These are phyloP conservation scores for Callithrix jacchus DNA, from an alignment of 2,113 vertebrate genomes.

Conservation along the genomic window DNA sequence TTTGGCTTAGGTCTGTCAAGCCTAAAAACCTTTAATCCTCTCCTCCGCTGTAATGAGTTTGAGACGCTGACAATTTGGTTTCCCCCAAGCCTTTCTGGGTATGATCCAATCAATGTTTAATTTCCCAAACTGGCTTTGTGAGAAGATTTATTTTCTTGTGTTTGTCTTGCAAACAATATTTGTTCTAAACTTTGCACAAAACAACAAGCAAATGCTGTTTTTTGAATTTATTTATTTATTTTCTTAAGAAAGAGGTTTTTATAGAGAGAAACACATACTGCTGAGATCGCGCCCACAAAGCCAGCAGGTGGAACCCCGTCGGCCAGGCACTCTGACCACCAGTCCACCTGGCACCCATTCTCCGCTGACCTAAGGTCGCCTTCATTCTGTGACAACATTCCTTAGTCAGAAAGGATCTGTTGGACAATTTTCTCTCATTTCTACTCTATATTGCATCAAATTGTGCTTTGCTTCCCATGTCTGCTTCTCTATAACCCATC, in stretches of 20 bases:
- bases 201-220: not conserved
- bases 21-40: slow-evolving; percentile 58
- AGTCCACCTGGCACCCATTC: not conserved
- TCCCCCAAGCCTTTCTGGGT: slow-evolving; percentile 66
- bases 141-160: slow-evolving; percentile 68
- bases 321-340: fast-evolving
- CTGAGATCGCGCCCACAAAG: fast-evolving
- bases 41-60: slow-evolving; percentile 61
- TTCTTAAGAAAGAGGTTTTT: slow-evolving; percentile 2
- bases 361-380: no score
- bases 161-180: slow-evolving; percentile 70
- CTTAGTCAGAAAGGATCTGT: fast-evolving
- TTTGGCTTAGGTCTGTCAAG: slow-evolving; percentile 48
- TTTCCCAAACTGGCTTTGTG: slow-evolving; percentile 65
- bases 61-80: slow-evolving; percentile 53
- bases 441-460: fast-evolving
- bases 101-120: slow-evolving; percentile 72
- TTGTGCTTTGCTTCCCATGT: fast-evolving
- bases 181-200: slow-evolving; percentile 66
- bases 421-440: not conserved
- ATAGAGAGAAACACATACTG: fast-evolving
- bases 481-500: not conserved
- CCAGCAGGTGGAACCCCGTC: fast-evolving
- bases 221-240: not conserved
- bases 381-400: no score